Base-by-base conservation (phyloP, 2,888 invertebrate species). In the Phasia obesa region DNA sequence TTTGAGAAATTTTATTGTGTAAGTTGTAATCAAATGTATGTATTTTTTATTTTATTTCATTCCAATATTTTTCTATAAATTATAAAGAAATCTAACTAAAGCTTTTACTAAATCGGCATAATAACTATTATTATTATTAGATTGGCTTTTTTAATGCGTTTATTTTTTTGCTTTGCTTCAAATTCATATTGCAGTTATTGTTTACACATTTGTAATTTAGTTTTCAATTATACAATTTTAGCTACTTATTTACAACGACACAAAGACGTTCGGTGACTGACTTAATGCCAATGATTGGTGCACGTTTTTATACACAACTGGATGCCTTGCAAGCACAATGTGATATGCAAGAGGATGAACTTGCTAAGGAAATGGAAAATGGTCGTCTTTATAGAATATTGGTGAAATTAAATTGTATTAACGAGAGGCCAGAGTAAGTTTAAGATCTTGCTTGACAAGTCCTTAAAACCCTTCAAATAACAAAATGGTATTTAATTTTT, bases 211-310 rank as follows among this genome's bases (percentile, higher is more conserved):
- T n/a, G 2, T 47, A 19, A 47, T 47, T 19, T 19, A 9, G 5
- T 47, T 21, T 23, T 67, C 38, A 17, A 2, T 35, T 53, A 47
- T 21, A 19, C 15, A 47, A 31, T 64, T 89, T 7, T 86, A 96
- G 96, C 91, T 97, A 96, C 91, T 92, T 97, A 89, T 93, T 97
- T 88, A 93, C 94, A 85, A 90, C 93, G 57, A 93, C 94, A 87
- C 90, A 93, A 75, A 93, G 95, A 86, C 95, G 96, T 88, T 96
- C 95, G 87, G 96, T 99, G 81, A 97, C 97, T 85, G 99, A 99
- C 92, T 94, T 99, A 88, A 99, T 99, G 99, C 99, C 99, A 31
- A 98, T 99, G 98, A 99, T 99, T 87, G 99, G 97, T 55, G 98
- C 98, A 55, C 93, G 99, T 78, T 99, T 99, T 92, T 99, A 98